These are phyloP conservation scores for Datnioides undecimradiatus DNA, from an alignment of 2,113 vertebrate species.

Conservation along the genomic window DNA sequence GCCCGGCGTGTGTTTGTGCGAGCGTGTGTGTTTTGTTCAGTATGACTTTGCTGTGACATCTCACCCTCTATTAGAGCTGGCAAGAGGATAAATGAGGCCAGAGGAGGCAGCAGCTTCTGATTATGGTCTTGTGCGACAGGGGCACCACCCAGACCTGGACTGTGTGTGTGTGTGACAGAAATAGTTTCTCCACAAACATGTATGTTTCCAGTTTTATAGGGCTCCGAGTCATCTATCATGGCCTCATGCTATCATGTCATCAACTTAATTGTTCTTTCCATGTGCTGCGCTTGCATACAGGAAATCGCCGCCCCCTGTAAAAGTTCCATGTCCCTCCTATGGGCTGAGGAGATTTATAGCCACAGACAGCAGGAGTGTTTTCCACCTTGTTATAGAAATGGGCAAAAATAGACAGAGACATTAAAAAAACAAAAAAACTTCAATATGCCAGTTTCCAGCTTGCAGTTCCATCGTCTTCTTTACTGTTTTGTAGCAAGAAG, in stretches of 20 bases:
- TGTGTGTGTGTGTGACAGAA: slow-evolving; percentile 47
- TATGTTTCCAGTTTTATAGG: slow-evolving; percentile 60
- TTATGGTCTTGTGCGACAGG: slow-evolving; percentile 50
- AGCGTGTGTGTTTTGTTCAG: slow-evolving; percentile 16
- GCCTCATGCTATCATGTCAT: slow-evolving; percentile 59
- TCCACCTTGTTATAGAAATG: slow-evolving; percentile 25
- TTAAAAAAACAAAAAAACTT: not conserved
- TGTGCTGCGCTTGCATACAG: slow-evolving; percentile 34
- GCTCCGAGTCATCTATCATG: slow-evolving; percentile 55
- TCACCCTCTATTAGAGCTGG: slow-evolving; percentile 59
- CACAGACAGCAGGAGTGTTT: not conserved
- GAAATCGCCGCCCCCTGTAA: slow-evolving; percentile 50
- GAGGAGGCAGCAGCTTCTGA: slow-evolving; percentile 71
- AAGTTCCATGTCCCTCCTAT: slow-evolving; percentile 67
- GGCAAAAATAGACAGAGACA: slow-evolving; percentile 29
- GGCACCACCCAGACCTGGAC: slow-evolving; percentile 63
- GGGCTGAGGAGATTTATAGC: slow-evolving; percentile 38
- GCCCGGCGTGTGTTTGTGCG: slow-evolving; percentile 1
- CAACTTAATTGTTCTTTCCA: slow-evolving; percentile 67
- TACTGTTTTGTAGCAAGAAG: not conserved
- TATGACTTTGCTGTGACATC: slow-evolving; percentile 54
- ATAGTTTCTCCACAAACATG: slow-evolving; percentile 64
- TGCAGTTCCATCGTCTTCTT: not conserved
- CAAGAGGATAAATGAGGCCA: slow-evolving; percentile 53
- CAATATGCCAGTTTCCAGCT: not conserved